Conservation (phyloP, 2,888 invertebrate species). For the Himalopsyche anomala region DNA sequence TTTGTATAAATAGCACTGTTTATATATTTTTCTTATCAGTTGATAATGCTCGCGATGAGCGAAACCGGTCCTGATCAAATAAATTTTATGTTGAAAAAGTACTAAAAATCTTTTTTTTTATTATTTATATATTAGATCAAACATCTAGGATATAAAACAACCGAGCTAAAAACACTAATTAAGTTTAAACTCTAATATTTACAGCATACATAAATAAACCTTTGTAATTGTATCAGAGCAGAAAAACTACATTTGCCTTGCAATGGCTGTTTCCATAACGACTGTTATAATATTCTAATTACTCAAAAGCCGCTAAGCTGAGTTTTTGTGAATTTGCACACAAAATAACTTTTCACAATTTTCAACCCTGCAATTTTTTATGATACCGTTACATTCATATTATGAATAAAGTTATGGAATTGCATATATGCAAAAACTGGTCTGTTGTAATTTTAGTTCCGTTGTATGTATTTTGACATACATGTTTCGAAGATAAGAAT, state of each 20-base stretch:
- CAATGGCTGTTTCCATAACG: not conserved
- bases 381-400: not conserved
- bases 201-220: slow-evolving; percentile 11
- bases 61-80: too few species aligned
- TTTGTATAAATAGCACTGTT: too few species aligned
- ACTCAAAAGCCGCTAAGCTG: not conserved
- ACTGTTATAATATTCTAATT: slow-evolving; percentile 40
- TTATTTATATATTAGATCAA: too few species aligned
- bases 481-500: slow-evolving; percentile 18
- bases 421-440: not conserved
- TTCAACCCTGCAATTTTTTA: not conserved
- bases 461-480: slow-evolving; percentile 23
- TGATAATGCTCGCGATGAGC: too few species aligned
- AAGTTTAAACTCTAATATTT: not conserved
- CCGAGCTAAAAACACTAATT: not conserved
- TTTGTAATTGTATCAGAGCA: not conserved
- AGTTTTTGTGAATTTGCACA: not conserved
- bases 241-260: slow-evolving; percentile 17
- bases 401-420: not conserved
- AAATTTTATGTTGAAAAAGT: too few species aligned
- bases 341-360: slow-evolving; percentile 32
- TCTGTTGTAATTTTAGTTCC: not conserved
- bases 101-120: too few species aligned
- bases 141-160: too few species aligned
- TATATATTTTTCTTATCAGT: too few species aligned